Percentiles rank a stretch among this genome's conserved stretches.
phyloP scores from a whole-genome alignment of 2,888 invertebrate genomes.

The Leptinotarsa haldemani region DNA sequence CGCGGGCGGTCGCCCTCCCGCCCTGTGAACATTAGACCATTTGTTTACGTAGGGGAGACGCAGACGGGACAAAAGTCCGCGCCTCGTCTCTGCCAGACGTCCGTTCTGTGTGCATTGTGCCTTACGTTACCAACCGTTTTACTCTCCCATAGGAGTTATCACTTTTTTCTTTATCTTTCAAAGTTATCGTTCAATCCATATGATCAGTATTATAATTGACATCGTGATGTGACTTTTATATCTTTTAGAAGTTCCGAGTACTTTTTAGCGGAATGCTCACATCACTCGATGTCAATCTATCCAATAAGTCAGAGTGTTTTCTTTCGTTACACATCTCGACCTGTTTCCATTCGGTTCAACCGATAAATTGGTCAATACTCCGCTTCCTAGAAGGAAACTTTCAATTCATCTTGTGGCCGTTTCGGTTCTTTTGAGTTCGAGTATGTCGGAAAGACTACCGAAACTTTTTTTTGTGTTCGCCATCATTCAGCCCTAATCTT shows the following conservation, averaged over 20 bases:
- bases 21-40: no score
- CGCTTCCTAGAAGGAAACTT: constrained; percentile 39
- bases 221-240: not conserved
- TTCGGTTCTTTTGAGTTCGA: constrained; percentile 35
- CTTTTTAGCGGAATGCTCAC: not conserved
- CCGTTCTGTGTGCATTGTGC: no score
- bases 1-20: no score
- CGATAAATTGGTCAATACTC: constrained; percentile 46
- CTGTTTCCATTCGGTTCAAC: constrained; percentile 44
- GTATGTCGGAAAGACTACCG: not conserved
- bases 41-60: no score
- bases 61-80: no score
- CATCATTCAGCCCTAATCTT: constrained; percentile 11
- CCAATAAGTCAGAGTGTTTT: constrained; percentile 1
- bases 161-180: no score
- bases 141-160: no score
- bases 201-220: no score
- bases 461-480: constrained; percentile 5
- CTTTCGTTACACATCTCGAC: constrained; percentile 14
- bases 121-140: no score
- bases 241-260: not conserved
- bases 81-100: no score
- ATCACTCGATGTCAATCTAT: not conserved
- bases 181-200: no score
- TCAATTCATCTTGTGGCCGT: constrained; percentile 45